A percentile compares a stretch with the other conserved stretches of the same genome.
These are phyloP conservation scores for Cephalopachus bancanus DNA, from an alignment of 2,797 vertebrate species.

Conservation along the genomic window DNA sequence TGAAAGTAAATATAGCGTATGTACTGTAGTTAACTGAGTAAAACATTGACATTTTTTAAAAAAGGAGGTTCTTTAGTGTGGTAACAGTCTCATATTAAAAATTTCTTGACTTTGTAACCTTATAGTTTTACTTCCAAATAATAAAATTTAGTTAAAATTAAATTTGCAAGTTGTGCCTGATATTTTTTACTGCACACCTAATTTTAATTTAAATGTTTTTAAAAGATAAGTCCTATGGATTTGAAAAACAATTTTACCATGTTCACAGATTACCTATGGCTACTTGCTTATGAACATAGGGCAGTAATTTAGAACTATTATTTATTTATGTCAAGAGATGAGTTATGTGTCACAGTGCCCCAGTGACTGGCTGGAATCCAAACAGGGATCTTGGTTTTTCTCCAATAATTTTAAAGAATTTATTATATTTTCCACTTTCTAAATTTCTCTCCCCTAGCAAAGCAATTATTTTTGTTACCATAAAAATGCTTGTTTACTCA, in stretches of 20 bases:
- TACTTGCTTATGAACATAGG: background rate
- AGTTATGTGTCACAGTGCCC: background rate
- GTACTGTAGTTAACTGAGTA: background rate
- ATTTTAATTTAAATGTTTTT: background rate
- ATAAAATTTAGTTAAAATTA: background rate
- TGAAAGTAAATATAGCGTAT: background rate
- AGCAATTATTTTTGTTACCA: background rate
- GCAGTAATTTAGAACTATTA: background rate
- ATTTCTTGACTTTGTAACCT: background rate
- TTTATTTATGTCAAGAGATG: background rate
- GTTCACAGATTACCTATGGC: background rate
- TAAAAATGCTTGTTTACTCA: conserved; percentile 10
- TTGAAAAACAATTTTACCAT: background rate
- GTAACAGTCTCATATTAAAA: background rate
- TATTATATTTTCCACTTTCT: background rate
- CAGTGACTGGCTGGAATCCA: background rate
- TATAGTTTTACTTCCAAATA: background rate
- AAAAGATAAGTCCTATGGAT: background rate
- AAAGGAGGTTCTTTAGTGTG: background rate
- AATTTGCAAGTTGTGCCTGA: background rate
- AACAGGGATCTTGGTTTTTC: background rate
- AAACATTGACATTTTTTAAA: background rate
- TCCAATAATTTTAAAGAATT: background rate
- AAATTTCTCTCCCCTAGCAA: background rate
- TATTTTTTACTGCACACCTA: background rate